Evolutionary conservation across 2,797 vertebrate species (phyloP), one percentile per base, ranked within the genome.

Genomic region (Onychomys arenicola): DNA sequence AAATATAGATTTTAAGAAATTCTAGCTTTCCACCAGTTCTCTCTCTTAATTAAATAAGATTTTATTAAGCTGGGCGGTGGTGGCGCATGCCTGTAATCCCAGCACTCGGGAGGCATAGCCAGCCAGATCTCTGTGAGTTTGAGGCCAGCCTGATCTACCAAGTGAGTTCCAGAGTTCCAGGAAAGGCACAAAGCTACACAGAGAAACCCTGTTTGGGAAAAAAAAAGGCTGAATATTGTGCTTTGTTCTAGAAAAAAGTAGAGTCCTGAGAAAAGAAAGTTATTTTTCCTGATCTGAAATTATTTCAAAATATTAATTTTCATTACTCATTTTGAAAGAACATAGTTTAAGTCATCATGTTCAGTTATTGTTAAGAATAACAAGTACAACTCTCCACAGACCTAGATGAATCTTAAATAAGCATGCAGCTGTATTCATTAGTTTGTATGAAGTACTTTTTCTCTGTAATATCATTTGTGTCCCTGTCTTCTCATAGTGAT

Each of bases 191-290:
- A n/a, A n/a, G n/a, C n/a, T n/a, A n/a, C n/a, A n/a, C n/a, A n/a
- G n/a, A n/a, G n/a, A n/a, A n/a, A n/a, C n/a, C n/a, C n/a, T n/a
- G n/a, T n/a, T n/a, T 65, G 32, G 32, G 16, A 7, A 86, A n/a
- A 7, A 7, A 86, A n/a, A 12, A 1, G 6, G 3, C 1, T 34
- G 34, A n/a, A 6, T 14, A 8, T 13, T 71, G n/a, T 0, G 17
- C 16, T 49, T 19, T 71, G 46, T 0, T 25, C 16, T 37, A 34
- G 17, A 14, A 2, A 55, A n/a, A 16, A 34, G 40, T 23, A 57
- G 40, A 52, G 1, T 52, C 27, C 2, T 34, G 27, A 11, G 7
- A 75, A 82, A 2, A 52, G 1, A 82, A 73, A 8, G 2, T 9
- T 19, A 0, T 10, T 52, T 67, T 63, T 61, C 25, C 5, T 10